A percentile compares a stretch with the other conserved stretches of the same genome.
phyloP scores from a whole-genome alignment of 1,140 invertebrate genomes.

The Tachypleus tridentatus region DNA sequence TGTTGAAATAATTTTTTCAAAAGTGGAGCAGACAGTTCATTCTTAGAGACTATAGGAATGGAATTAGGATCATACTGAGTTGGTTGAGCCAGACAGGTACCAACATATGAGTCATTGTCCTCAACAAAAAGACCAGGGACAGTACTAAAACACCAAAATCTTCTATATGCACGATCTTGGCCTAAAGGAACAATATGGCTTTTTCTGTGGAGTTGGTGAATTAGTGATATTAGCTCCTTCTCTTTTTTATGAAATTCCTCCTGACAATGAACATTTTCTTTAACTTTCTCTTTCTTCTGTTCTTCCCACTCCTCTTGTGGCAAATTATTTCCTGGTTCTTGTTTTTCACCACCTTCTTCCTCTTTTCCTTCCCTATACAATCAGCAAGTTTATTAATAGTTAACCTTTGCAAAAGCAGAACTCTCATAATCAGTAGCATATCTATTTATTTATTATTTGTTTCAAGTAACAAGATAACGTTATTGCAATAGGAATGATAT shows the following conservation, averaged over 20 bases:
- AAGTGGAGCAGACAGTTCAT: slow-evolving; percentile 7
- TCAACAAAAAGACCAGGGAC: slow-evolving; percentile 80
- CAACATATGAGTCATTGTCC: slow-evolving; percentile 45
- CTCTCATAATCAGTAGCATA: too few relatives aligned
- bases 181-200: slow-evolving; percentile 47
- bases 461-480: too few relatives aligned
- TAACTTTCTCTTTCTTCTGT: slow-evolving; percentile 30
- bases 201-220: slow-evolving; percentile 36
- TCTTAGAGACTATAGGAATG: slow-evolving; percentile 15
- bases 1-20: slow-evolving; percentile 20
- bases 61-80: slow-evolving; percentile 25
- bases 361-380: background rate
- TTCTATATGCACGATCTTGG: slow-evolving; percentile 66
- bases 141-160: slow-evolving; percentile 72
- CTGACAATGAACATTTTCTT: slow-evolving; percentile 37
- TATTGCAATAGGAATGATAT: too few relatives aligned
- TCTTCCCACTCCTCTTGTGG: slow-evolving; percentile 32
- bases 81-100: slow-evolving; percentile 28
- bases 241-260: slow-evolving; percentile 49
- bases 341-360: slow-evolving; percentile 40
- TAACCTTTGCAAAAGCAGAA: too few relatives aligned
- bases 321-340: slow-evolving; percentile 36
- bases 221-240: slow-evolving; percentile 12
- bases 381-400: too few relatives aligned
- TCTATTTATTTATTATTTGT: too few relatives aligned